Evolutionary conservation across 2,888 invertebrate species (phyloP).

Genomic region (Anodontia alba): DNA sequence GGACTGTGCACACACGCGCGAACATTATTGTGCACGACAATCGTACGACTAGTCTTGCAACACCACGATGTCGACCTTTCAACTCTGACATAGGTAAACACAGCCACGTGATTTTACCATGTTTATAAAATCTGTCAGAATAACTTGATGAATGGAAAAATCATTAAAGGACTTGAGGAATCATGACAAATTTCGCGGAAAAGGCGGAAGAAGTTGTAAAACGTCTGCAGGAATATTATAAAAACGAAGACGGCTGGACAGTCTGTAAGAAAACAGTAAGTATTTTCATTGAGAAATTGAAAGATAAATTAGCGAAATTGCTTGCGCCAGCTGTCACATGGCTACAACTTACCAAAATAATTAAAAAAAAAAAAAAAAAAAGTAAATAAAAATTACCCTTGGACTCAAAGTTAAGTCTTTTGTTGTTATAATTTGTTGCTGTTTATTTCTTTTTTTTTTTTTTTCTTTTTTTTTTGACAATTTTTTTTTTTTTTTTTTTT

Average conservation of each 20-base stretch:
- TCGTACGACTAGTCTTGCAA: background rate
- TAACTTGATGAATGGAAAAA: background rate
- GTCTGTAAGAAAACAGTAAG: slow-evolving; percentile 52
- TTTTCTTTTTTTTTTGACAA: too few species aligned
- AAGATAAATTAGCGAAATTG: background rate
- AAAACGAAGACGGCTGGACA: slow-evolving; percentile 45
- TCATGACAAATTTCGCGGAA: slow-evolving; percentile 28
- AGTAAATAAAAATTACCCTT: background rate
- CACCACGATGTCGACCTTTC: background rate
- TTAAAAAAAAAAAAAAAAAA: too few species aligned
- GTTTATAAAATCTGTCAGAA: background rate
- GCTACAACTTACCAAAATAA: too few species aligned
- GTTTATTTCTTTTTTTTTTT: too few species aligned
- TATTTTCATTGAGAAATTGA: background rate
- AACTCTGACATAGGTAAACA: slow-evolving; percentile 15
- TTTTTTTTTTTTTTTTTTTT: too few species aligned
- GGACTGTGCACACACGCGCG: too few species aligned
- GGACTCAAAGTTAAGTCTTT: too few species aligned
- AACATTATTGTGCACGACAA: background rate
- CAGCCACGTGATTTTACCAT: slow-evolving; percentile 10
- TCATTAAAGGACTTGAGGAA: background rate
- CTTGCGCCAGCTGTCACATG: too few species aligned
- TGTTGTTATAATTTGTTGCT: too few species aligned
- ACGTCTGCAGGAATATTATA: slow-evolving; percentile 52
- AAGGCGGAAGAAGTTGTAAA: slow-evolving; percentile 50